phyloP scores from a whole-genome alignment of 2,888 invertebrate genomes.

The Tenthredo mesomela region DNA sequence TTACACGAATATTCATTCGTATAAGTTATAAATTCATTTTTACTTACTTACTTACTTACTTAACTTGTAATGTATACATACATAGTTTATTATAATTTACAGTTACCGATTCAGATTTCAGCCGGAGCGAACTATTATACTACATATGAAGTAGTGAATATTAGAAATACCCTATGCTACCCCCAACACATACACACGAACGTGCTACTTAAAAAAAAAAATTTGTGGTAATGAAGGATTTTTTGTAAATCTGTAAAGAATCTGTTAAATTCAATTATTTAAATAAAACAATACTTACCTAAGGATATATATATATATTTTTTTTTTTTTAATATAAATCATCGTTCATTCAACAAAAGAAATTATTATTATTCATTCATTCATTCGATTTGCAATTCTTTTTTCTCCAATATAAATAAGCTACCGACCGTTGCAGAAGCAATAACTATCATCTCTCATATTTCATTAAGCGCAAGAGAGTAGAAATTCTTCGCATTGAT shows the following conservation, averaged over 20 bases:
- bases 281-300: constrained; percentile 48
- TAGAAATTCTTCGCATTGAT: neutral
- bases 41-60: too few relatives aligned
- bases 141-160: constrained; percentile 16
- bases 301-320: too few relatives aligned
- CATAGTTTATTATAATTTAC: constrained; percentile 35
- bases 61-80: neutral
- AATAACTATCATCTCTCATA: too few relatives aligned
- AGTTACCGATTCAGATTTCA: constrained; percentile 38
- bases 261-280: constrained; percentile 13
- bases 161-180: neutral
- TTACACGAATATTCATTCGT: neutral
- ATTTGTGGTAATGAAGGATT: constrained; percentile 19
- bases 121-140: constrained; percentile 32
- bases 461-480: too few relatives aligned
- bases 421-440: neutral
- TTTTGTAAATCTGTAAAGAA: constrained; percentile 40
- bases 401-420: neutral
- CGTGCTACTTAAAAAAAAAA: neutral
- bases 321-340: neutral
- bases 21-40: neutral
- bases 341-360: too few relatives aligned
- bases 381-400: too few relatives aligned
- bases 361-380: neutral
- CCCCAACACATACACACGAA: neutral